phyloP scores from a whole-genome alignment of 2,888 invertebrate genomes.

The Apamea monoglypha region DNA sequence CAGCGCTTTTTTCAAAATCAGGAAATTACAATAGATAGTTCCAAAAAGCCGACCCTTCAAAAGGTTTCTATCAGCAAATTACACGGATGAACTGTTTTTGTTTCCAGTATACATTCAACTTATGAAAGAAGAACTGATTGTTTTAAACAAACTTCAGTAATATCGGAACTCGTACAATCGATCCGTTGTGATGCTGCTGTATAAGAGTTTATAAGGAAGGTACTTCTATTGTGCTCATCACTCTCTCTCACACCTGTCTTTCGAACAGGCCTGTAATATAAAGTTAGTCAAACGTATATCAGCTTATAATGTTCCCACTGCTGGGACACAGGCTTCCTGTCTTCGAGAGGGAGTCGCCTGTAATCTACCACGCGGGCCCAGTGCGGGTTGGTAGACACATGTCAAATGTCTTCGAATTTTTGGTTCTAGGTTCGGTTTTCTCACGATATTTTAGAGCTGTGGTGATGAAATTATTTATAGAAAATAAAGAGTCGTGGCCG shows the following conservation, averaged over 20 bases:
- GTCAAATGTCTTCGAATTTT: too few species aligned
- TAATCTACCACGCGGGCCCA: too few species aligned
- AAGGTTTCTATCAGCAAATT: constrained; percentile 30
- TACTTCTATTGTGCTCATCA: background rate
- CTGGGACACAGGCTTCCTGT: background rate
- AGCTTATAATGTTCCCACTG: background rate
- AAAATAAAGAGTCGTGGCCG: too few species aligned
- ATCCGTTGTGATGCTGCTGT: constrained; percentile 6
- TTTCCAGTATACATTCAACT: constrained; percentile 23
- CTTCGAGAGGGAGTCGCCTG: too few species aligned
- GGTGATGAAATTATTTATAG: too few species aligned
- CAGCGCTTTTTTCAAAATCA: constrained; percentile 25
- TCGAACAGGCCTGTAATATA: background rate
- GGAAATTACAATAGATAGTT: constrained; percentile 20
- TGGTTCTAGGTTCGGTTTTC: too few species aligned
- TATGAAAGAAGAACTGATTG: constrained; percentile 44
- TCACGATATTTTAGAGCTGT: too few species aligned
- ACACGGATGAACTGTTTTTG: constrained; percentile 33
- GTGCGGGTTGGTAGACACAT: too few species aligned
- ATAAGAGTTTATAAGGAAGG: background rate
- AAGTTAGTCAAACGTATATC: background rate
- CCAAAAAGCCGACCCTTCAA: constrained; percentile 11
- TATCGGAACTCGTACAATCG: constrained; percentile 2
- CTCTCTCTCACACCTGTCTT: background rate
- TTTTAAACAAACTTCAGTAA: constrained; percentile 36